A percentile compares a stretch with the other conserved stretches of the same genome.
phyloP scores from a whole-genome alignment of 2,888 invertebrate genomes.

The Caenorhabditis plicata region DNA sequence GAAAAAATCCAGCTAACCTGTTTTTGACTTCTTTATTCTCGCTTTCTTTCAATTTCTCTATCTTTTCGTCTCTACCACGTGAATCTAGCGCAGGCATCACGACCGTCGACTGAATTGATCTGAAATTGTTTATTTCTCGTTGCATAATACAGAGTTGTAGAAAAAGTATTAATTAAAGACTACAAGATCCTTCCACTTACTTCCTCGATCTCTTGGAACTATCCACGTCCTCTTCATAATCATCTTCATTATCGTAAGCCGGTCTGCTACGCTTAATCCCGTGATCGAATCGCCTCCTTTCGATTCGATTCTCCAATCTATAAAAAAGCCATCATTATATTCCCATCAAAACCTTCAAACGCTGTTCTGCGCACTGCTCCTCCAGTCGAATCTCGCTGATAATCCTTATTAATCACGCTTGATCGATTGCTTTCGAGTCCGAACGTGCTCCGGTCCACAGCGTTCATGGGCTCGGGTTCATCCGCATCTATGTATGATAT shows the following conservation, averaged over 20 bases:
- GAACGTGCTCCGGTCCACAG: constrained; percentile 14
- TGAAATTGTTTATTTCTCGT: constrained; percentile 6
- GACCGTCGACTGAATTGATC: constrained; percentile 44
- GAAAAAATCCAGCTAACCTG: constrained; percentile 32
- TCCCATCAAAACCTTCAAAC: neutral
- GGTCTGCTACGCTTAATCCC: constrained; percentile 3
- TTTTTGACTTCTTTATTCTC: constrained; percentile 54
- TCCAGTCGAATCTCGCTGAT: neutral
- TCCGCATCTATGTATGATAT: constrained; percentile 21
- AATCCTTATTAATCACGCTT: neutral
- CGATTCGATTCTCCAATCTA: constrained; percentile 12
- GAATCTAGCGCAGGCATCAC: constrained; percentile 70
- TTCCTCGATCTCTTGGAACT: constrained; percentile 15
- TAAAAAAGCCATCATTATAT: neutral
- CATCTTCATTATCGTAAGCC: constrained; percentile 19
- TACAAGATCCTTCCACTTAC: neutral
- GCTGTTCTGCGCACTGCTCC: constrained; percentile 5
- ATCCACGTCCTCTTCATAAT: constrained; percentile 20
- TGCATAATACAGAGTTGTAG: no score
- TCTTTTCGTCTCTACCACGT: constrained; percentile 81
- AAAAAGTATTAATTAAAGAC: neutral
- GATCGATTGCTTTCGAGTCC: constrained; percentile 6
- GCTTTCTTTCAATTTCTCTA: constrained; percentile 76
- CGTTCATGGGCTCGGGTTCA: constrained; percentile 8
- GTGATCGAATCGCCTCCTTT: constrained; percentile 7